Evolutionary conservation across 2,797 vertebrate genomes (phyloP), one percentile per base, ranked within the genome.

Genomic region (Danio tinwini): DNA sequence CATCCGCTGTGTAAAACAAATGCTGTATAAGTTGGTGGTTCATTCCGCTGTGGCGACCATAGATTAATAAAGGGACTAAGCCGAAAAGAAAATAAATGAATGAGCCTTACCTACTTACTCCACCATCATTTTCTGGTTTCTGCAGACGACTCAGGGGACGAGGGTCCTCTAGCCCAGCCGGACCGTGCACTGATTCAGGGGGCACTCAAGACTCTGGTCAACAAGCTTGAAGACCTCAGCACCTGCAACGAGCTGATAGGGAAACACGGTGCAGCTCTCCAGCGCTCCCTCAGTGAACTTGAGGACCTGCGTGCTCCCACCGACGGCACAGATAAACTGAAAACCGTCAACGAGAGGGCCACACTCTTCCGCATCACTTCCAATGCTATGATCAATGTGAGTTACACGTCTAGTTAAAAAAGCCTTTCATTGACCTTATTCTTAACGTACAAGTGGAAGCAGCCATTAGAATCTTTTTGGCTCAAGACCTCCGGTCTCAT

Each of bases 321-420:
- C 0, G 96, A 98, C 79, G 93, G 93, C 50, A 88, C 94, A 0
- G 97, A 99, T 90, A 96, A 94, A 91, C 94, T 98, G 86, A 98
- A 98, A 88, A 91, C 92, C 0, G 95, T 97, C 73, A 97, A 96
- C 0, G 97, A 98, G 87, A 92, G 97, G 14, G 97, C 97, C 88
- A 97, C 97, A 13, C 97, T 98, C 83, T 97, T 99, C 91, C 94
- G 97, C 81, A 98, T 98, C 93, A 98, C 97, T 71, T 97, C 97
- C 85, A 99, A 99, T 97, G 97, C 97, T 94, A 98, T 99, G 97
- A 96, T 99, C 93, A 98, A 99, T 82, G 97, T 98, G 88, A 97
- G 93, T 59, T 5, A 40, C 19, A 49, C 1, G 3, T 19, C 56
- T 52, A 52, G 5, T 5, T 6, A 52, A 52, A 52, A 49, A 7